Evolutionary conservation across 2,113 vertebrate genomes (phyloP), one percentile per base, ranked within the genome.

Genomic region (Genyomyrus donnyi): DNA sequence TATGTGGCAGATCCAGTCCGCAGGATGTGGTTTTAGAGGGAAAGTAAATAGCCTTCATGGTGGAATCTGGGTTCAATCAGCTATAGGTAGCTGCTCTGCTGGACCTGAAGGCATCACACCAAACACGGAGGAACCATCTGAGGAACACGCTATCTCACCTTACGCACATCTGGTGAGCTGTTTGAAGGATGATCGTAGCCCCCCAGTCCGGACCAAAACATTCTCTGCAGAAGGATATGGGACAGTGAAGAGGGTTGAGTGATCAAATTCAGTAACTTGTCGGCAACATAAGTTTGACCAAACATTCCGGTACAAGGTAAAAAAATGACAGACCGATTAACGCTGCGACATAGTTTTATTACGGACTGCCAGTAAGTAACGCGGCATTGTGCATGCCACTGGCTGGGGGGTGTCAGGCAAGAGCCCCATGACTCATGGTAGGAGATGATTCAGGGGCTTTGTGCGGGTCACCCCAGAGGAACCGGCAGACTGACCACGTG

Each of bases 91-190:
- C 42, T 39, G 17, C 2, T 10, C 45, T 15, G 87, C n/a, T 31
- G 5, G 15, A 48, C 56, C 21, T 9, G 24, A 62, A n/a, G 24
- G 56, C 7, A n/a, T 62, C 21, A 62, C 56, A n/a, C 21, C 56
- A 62, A 62, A n/a, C 56, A 62, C 17, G 42, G 87, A 19, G 31
- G 35, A 45, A 39, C 91, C 93, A 3, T 62, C 56, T 62, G 56
- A 62, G 56, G 56, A 62, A 62, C 56, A 58, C 19, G 19, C 53
- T 24, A 7, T 56, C 53, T 56, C 19, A 56, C 19, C 53, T 21
- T 56, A 24, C 19, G 17, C 17, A 58, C 56, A 58, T 58, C 21
- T 19, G 1, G 91, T 88, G 93, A 93, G 92, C 92, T 93, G 92
- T 92, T 92, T 92, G 15, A 45, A 56, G 53, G 53, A 7, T 24